phyloP scores from a whole-genome alignment of 37 sponge, comb jelly and placozoan species.

The Aplysina aerophoba region DNA sequence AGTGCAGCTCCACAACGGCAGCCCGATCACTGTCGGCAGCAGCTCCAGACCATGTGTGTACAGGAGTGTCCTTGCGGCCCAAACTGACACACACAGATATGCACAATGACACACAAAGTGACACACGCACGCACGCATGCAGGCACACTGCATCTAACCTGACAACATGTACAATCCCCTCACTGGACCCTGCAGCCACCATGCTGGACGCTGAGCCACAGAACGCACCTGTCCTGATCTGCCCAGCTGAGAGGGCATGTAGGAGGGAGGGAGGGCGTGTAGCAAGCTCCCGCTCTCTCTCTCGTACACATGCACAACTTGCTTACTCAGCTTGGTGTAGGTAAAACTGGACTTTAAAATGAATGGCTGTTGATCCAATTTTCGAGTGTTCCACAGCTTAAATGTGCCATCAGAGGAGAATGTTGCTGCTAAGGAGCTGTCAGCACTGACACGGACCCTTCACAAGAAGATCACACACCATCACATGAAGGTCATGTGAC shows the following conservation, averaged over 20 bases:
- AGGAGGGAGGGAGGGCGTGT: not conserved
- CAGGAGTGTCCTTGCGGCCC: constrained; percentile 22
- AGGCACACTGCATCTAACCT: constrained; percentile 37
- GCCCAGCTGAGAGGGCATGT: constrained; percentile 23
- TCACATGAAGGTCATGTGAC: not conserved
- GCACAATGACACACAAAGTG: too few species aligned
- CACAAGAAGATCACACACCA: not conserved
- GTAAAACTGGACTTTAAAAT: constrained; percentile 65
- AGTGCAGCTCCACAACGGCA: constrained; percentile 71
- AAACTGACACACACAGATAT: too few species aligned
- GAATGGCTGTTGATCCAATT: constrained; percentile 73
- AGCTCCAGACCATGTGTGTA: constrained; percentile 31
- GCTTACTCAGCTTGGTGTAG: constrained; percentile 9
- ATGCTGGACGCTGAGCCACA: constrained; percentile 45
- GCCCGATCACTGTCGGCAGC: constrained; percentile 46
- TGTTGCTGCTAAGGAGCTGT: constrained; percentile 80
- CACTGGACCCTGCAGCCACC: constrained; percentile 56
- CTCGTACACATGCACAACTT: not conserved
- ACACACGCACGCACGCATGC: not conserved
- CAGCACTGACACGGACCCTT: constrained; percentile 61
- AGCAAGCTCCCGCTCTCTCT: too few species aligned
- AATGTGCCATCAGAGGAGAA: constrained; percentile 87
- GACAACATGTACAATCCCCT: constrained; percentile 52
- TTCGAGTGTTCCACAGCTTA: constrained; percentile 88
- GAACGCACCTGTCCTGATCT: constrained; percentile 57